phyloP scores from a whole-genome alignment of 1,140 invertebrate genomes.

The Zaprionus ghesquierei region DNA sequence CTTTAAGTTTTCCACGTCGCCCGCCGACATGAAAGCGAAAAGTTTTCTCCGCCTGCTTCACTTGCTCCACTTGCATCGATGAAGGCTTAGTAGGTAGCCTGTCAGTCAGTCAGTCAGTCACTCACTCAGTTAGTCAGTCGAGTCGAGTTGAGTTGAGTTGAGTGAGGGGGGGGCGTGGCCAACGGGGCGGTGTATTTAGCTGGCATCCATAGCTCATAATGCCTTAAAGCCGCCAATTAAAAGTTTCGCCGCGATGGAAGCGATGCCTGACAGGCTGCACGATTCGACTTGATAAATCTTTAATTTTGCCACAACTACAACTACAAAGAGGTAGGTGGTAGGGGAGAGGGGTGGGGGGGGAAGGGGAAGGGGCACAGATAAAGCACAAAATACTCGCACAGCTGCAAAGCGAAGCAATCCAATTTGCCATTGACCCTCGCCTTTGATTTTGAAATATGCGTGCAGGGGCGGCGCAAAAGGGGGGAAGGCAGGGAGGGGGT shows the following conservation, averaged over 20 bases:
- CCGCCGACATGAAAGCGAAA: constrained; percentile 66
- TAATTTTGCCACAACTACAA: constrained; percentile 43
- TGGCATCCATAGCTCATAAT: constrained; percentile 45
- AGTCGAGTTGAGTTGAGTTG: too few relatives aligned
- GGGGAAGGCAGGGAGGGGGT: not conserved
- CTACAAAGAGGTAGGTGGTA: not conserved
- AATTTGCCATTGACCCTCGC: constrained; percentile 72
- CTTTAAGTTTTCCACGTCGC: constrained; percentile 58
- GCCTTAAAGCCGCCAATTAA: constrained; percentile 78
- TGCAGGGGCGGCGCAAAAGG: not conserved
- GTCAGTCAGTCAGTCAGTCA: not conserved
- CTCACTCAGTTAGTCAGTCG: not conserved
- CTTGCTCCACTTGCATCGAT: constrained; percentile 63
- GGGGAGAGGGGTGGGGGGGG: not conserved
- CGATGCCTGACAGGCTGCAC: not conserved
- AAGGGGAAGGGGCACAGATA: not conserved
- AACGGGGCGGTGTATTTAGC: constrained; percentile 19
- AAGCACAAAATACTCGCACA: not conserved
- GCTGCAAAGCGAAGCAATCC: constrained; percentile 39
- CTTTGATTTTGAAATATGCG: constrained; percentile 45
- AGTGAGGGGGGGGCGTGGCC: not conserved
- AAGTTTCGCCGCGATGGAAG: constrained; percentile 51
- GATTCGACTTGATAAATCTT: constrained; percentile 59
- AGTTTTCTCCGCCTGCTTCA: constrained; percentile 51
- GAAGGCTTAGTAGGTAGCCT: constrained; percentile 50